Percentiles rank a stretch among this genome's conserved stretches.
These are phyloP conservation scores for Leucosticte australis DNA, from an alignment of 2,113 vertebrate species.

Conservation along the genomic window DNA sequence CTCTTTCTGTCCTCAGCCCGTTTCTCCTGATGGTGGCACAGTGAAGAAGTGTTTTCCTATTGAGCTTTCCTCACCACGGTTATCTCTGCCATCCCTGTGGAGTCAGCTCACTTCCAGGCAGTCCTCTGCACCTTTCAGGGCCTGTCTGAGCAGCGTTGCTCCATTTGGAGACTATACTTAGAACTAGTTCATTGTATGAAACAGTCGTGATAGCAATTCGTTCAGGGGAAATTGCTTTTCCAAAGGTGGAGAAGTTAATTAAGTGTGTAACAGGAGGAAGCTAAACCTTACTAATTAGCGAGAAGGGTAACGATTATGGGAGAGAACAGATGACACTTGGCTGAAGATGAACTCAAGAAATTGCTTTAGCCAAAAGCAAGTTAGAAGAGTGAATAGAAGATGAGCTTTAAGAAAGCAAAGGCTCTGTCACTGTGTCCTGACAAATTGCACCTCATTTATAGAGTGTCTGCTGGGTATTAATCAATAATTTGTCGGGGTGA, in stretches of 20 bases:
- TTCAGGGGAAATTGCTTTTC: slow-evolving; percentile 63
- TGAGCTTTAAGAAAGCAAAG: slow-evolving; percentile 65
- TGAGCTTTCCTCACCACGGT: not conserved
- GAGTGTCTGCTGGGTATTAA: slow-evolving; percentile 36
- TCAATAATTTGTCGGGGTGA: slow-evolving; percentile 23
- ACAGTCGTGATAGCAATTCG: slow-evolving; percentile 27
- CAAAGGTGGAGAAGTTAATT: slow-evolving; percentile 67
- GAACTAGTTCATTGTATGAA: slow-evolving; percentile 38
- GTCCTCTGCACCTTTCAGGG: not conserved
- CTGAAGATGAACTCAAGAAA: slow-evolving; percentile 56
- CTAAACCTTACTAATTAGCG: slow-evolving; percentile 57
- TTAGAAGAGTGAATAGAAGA: slow-evolving; percentile 52
- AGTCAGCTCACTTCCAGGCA: not conserved
- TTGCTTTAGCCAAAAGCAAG: slow-evolving; percentile 62
- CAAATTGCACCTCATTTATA: slow-evolving; percentile 49
- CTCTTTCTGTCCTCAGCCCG: not conserved
- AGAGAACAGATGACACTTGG: slow-evolving; percentile 58
- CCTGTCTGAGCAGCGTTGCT: not conserved
- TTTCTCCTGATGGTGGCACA: not conserved
- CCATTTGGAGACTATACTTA: slow-evolving; percentile 7
- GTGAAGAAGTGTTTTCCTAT: not conserved
- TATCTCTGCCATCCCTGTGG: not conserved
- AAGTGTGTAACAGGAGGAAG: slow-evolving; percentile 57
- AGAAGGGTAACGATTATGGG: slow-evolving; percentile 58
- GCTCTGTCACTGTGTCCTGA: slow-evolving; percentile 42